phyloP scores from a whole-genome alignment of 1,140 invertebrate species.

The Ceratina calcarata region DNA sequence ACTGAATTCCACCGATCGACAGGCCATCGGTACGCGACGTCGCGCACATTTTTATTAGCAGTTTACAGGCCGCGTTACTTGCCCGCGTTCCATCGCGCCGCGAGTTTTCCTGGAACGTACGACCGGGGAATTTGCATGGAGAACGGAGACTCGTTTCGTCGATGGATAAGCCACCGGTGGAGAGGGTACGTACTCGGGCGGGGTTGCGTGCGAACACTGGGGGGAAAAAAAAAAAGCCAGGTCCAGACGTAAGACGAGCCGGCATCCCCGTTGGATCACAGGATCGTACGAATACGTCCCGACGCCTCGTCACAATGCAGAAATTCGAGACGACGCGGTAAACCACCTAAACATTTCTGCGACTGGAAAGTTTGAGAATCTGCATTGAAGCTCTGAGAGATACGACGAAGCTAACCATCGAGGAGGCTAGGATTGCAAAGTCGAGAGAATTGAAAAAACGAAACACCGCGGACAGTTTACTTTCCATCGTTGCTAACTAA shows the following conservation, averaged over 20 bases:
- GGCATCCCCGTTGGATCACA: conserved; percentile 46
- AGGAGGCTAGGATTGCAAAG: not conserved
- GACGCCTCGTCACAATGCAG: not conserved
- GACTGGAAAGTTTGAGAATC: no score
- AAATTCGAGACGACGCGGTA: not conserved
- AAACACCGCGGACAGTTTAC: conserved; percentile 16
- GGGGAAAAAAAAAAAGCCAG: conserved; percentile 3
- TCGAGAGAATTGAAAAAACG: not conserved
- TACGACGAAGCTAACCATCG: not conserved
- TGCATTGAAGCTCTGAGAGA: not conserved
- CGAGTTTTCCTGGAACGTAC: conserved; percentile 58
- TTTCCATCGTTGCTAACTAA: conserved; percentile 1
- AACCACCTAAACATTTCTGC: no score
- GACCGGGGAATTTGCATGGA: conserved; percentile 54
- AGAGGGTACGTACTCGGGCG: conserved; percentile 11
- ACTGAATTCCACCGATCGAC: conserved; percentile 52
- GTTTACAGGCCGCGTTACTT: conserved; percentile 29
- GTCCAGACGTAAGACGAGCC: conserved; percentile 49
- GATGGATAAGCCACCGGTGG: conserved; percentile 13
- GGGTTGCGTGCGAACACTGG: conserved; percentile 46
- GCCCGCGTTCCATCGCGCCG: conserved; percentile 49
- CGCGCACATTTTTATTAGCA: conserved; percentile 50
- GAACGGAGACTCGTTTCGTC: conserved; percentile 34
- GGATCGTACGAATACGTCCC: conserved; percentile 35
- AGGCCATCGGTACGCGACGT: conserved; percentile 41